Percentiles rank a stretch among this genome's conserved stretches.
Conservation (phyloP, 2,797 vertebrate species). For the Lerista edwardsae region DNA sequence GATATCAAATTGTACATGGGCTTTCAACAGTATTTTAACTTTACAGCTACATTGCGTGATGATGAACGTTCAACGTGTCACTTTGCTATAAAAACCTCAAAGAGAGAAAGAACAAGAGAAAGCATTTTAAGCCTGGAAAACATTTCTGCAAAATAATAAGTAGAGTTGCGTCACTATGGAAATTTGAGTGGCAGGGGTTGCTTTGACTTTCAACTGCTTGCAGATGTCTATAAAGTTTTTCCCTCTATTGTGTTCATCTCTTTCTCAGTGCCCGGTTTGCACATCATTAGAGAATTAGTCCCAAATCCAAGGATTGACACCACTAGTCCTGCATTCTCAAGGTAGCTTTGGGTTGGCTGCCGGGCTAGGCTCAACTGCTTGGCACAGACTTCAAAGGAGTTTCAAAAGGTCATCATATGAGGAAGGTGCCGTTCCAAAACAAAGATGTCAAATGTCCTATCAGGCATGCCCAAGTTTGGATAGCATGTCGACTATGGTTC, state of each 20-base stretch:
- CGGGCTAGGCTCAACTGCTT: too few species aligned
- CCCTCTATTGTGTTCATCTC: too few species aligned
- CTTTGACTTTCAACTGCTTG: background rate
- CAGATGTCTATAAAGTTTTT: too few species aligned
- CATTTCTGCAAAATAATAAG: too few species aligned
- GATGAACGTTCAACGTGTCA: background rate
- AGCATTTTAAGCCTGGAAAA: background rate
- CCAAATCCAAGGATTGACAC: background rate
- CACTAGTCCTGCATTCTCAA: background rate
- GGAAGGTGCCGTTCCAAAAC: too few species aligned
- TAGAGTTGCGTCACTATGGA: background rate
- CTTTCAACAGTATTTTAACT: background rate
- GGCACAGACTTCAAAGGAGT: too few species aligned
- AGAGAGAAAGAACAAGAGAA: background rate
- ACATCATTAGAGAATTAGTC: background rate
- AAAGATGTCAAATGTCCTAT: too few species aligned
- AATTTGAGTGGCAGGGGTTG: background rate
- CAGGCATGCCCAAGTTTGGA: too few species aligned
- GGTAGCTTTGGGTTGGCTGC: background rate
- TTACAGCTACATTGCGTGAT: background rate
- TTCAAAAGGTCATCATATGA: too few species aligned
- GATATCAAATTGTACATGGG: background rate
- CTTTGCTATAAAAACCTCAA: background rate
- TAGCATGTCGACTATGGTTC: too few species aligned
- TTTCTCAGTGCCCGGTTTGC: too few species aligned